These are phyloP conservation scores for Lordiphosa collinella DNA, from an alignment of 1,140 invertebrate genomes.

Conservation along the genomic window DNA sequence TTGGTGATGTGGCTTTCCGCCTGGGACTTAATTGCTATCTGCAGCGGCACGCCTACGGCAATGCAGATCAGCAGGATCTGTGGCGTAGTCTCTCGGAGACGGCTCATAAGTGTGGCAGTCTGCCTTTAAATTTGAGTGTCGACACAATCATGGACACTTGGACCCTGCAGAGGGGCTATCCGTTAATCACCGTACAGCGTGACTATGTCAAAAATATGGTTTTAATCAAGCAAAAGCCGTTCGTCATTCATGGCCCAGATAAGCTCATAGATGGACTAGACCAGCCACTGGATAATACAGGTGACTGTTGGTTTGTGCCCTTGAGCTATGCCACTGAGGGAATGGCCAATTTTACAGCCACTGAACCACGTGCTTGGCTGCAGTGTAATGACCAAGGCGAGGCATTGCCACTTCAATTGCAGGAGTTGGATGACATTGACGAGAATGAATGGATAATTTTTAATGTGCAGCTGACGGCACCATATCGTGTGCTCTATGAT, in stretches of 20 bases:
- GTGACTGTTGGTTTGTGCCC: slow-evolving; percentile 82
- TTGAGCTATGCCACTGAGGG: slow-evolving; percentile 82
- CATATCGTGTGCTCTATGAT: slow-evolving; percentile 89
- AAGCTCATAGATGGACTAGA: not conserved
- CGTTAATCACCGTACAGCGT: slow-evolving; percentile 84
- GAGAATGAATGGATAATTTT: slow-evolving; percentile 83
- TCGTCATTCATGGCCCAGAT: slow-evolving; percentile 22
- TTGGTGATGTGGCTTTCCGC: slow-evolving; percentile 87
- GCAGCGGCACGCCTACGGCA: slow-evolving; percentile 82
- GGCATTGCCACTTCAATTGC: slow-evolving; percentile 18
- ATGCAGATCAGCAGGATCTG: slow-evolving; percentile 90
- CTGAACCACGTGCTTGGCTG: slow-evolving; percentile 82
- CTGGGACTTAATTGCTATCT: slow-evolving; percentile 85
- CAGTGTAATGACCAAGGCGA: slow-evolving; percentile 55
- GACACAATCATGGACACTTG: slow-evolving; percentile 89
- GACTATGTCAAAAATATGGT: slow-evolving; percentile 81
- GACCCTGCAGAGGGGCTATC: slow-evolving; percentile 90
- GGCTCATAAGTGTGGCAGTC: slow-evolving; percentile 77
- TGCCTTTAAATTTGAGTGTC: slow-evolving; percentile 82
- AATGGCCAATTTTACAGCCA: slow-evolving; percentile 83
- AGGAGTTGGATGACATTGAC: slow-evolving; percentile 32
- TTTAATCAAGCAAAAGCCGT: slow-evolving; percentile 81
- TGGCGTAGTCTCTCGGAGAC: slow-evolving; percentile 87
- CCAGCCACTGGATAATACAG: not conserved
- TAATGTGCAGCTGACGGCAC: slow-evolving; percentile 82